Evolutionary conservation across 2,888 invertebrate species (phyloP), one percentile per base, ranked within the genome.

Genomic region (Drosophila affinis): DNA sequence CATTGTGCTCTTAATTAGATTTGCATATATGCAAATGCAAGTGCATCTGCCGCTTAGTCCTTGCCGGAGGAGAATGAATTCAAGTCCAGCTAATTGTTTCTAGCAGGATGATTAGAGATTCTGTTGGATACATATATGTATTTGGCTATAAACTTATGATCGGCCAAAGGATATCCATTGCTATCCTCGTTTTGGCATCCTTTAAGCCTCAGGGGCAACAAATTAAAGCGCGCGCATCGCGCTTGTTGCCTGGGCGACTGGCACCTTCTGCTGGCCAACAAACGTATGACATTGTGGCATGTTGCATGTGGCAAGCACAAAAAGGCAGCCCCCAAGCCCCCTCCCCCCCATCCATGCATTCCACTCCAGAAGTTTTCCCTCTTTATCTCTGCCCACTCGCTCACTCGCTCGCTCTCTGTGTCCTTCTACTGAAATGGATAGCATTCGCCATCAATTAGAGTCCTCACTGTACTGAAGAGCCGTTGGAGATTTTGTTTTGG

Each of bases 21-120:
- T 70, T 62, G 62, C 71, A 71, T 69, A 69, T 71, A 70, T 61
- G 70, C 61, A 70, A 53, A 65, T 55, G 70, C 69, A 68, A 48
- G 63, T 55, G 9, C 48, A 5, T 24, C 48, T 55, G 10, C 44
- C 17, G 5, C 51, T 18, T 14, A 24, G 17, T 55, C 54, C 54
- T 32, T 24, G 14, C n/a, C n/a, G n/a, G 52, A 61, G 53, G 47
- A 34, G 44, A 24, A 12, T 17, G 32, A 32, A 10, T 45, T 9
- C n/a, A 14, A 14, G 6, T 6, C 2, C 14, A 39, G 39, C 44
- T 45, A 63, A 63, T 65, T 65, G 54, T 54, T 63, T 55, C n/a
- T 18, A 27, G 21, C 24, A 48, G 47, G 3, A 64, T 62, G 7
- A 18, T 46, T n/a, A 18, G 45, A n/a, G 18, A 27, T 12, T 34